Evolutionary conservation across 1,140 invertebrate species (phyloP).

Genomic region (Heliconius congener): DNA sequence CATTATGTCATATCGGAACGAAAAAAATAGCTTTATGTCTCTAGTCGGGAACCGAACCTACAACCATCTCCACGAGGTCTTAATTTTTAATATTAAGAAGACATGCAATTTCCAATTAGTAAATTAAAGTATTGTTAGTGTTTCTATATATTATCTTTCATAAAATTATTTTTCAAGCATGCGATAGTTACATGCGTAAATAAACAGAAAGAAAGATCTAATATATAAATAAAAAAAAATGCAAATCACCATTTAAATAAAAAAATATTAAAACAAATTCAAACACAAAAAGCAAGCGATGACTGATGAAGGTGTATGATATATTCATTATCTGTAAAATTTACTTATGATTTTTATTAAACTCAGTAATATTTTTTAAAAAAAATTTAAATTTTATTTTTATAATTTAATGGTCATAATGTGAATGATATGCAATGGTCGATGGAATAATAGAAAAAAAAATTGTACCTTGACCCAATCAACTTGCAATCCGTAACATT

Average conservation of each 20-base stretch:
- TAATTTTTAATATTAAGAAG: background rate
- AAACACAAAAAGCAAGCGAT: conserved; percentile 70
- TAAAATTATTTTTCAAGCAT: conserved; percentile 22
- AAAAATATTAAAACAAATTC: conserved; percentile 43
- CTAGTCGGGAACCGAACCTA: too few relatives aligned
- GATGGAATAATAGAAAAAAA: conserved; percentile 40
- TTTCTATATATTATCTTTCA: conserved; percentile 7
- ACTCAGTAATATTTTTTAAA: too few relatives aligned
- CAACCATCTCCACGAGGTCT: too few relatives aligned
- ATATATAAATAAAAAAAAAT: conserved; percentile 7
- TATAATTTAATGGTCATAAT: conserved; percentile 14
- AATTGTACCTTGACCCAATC: conserved; percentile 68
- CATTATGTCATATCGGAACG: too few relatives aligned
- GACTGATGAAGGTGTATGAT: conserved; percentile 55
- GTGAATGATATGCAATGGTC: conserved; percentile 31
- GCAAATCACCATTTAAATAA: conserved; percentile 46
- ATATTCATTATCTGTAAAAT: conserved; percentile 15
- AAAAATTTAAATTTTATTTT: background rate
- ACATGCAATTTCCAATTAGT: conserved; percentile 14
- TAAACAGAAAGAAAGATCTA: conserved; percentile 31
- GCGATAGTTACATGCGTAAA: conserved; percentile 34
- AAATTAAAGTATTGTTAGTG: conserved; percentile 10
- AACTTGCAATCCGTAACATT: conserved; percentile 45
- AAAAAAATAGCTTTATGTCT: too few relatives aligned
- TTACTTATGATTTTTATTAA: background rate